Percentiles rank a stretch among this genome's conserved stretches.
These are phyloP conservation scores for Beroe ovata DNA, from an alignment of 37 sponge, comb jelly and placozoan species.

Conservation along the genomic window DNA sequence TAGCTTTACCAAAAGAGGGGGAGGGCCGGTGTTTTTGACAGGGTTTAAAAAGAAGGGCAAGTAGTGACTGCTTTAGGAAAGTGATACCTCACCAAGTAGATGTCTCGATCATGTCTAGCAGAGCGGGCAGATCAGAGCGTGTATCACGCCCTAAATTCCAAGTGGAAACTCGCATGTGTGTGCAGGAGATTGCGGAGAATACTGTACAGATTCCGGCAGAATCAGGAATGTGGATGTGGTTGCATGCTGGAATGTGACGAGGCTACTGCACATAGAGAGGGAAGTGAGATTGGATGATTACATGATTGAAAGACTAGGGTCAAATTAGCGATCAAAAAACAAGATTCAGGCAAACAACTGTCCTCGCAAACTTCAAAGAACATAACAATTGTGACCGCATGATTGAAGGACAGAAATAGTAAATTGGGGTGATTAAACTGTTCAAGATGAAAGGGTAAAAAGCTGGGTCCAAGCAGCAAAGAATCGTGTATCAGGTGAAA, in stretches of 20 bases:
- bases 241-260: not conserved
- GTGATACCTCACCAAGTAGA: no score
- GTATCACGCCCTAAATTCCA: constrained; percentile 63
- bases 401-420: no score
- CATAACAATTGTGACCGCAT: not conserved
- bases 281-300: no score
- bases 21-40: not conserved
- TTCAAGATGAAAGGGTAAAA: no score
- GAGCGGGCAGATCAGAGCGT: no score
- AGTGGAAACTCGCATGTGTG: no score
- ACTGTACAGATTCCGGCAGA: no score
- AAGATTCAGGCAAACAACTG: not conserved
- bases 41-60: constrained; percentile 15
- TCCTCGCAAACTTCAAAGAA: not conserved
- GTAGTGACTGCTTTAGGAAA: constrained; percentile 13
- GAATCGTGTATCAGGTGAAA: no score
- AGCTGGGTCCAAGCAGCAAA: no score
- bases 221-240: not conserved
- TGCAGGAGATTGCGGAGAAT: not conserved
- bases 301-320: no score
- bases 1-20: not conserved
- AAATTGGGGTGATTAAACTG: not conserved
- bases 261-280: not conserved
- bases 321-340: no score
- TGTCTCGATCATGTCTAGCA: no score